Evolutionary conservation across 2,113 vertebrate genomes (phyloP).

Genomic region (Trinectes maculatus): DNA sequence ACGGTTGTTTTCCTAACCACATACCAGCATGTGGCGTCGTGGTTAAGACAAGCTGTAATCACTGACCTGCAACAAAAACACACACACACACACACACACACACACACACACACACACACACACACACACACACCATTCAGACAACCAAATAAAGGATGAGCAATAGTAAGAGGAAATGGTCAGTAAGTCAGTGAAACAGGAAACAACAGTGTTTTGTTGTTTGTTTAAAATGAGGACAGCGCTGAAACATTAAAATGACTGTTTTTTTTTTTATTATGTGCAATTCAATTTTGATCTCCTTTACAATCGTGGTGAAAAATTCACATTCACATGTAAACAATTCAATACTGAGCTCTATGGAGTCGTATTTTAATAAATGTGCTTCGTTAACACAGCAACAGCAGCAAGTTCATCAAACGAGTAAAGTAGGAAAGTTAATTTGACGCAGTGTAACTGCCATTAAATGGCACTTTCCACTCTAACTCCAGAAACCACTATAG

Average conservation of each 20-base stretch:
- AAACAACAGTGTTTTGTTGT: constrained; percentile 1
- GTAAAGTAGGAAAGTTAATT: constrained; percentile 3
- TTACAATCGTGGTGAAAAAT: no score
- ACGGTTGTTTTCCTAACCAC: constrained; percentile 63
- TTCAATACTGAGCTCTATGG: not conserved
- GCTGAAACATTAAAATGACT: constrained; percentile 24
- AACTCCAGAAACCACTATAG: constrained; percentile 31
- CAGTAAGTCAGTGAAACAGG: constrained; percentile 41
- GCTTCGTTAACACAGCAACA: constrained; percentile 5
- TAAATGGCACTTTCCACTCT: constrained; percentile 25
- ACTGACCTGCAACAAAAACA: constrained; percentile 60
- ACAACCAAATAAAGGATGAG: constrained; percentile 25
- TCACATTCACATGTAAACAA: not conserved
- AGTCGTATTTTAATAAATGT: not conserved
- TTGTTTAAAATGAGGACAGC: constrained; percentile 50
- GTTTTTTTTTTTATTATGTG: constrained; percentile 57
- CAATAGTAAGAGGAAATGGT: constrained; percentile 50
- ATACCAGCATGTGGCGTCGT: constrained; percentile 65
- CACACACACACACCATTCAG: constrained; percentile 63
- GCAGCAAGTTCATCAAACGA: constrained; percentile 2
- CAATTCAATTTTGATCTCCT: constrained; percentile 10
- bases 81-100: constrained; percentile 64
- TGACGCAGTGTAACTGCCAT: not conserved
- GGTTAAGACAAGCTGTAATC: constrained; percentile 57
- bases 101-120: constrained; percentile 59